These are phyloP conservation scores for Erannis defoliaria DNA, from an alignment of 2,888 invertebrate genomes.

Conservation along the genomic window DNA sequence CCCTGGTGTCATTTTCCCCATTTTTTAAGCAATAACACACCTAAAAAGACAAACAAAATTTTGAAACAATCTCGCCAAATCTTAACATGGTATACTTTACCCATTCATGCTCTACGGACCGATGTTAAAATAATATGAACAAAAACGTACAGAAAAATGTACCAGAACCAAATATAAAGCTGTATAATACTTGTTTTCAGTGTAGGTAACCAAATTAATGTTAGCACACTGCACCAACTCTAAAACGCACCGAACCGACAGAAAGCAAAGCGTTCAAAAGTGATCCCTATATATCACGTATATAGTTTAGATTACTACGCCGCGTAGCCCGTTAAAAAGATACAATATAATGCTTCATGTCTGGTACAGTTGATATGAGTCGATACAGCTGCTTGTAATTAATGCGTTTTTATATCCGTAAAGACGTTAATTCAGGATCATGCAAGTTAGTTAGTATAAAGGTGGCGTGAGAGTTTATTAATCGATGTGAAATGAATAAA, in stretches of 20 bases:
- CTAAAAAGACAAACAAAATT: constrained; percentile 69
- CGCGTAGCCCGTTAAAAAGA: too few species aligned
- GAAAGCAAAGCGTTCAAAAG: neutral
- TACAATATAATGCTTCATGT: too few species aligned
- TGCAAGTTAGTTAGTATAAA: too few species aligned
- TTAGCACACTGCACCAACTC: neutral
- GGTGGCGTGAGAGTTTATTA: too few species aligned
- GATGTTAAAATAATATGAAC: constrained; percentile 41
- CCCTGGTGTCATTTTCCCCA: constrained; percentile 82
- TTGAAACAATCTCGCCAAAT: constrained; percentile 36
- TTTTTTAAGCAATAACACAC: constrained; percentile 66
- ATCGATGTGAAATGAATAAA: too few species aligned
- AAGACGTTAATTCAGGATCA: too few species aligned
- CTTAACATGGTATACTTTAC: constrained; percentile 41
- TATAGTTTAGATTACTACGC: too few species aligned
- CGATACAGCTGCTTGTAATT: too few species aligned
- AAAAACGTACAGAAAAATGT: constrained; percentile 66
- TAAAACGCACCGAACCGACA: neutral
- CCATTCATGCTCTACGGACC: constrained; percentile 53
- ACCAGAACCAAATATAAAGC: constrained; percentile 81
- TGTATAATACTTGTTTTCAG: constrained; percentile 21
- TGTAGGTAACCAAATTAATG: constrained; percentile 7
- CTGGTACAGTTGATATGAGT: too few species aligned
- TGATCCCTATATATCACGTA: neutral
- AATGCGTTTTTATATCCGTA: too few species aligned